Evolutionary conservation across 2,888 invertebrate species (phyloP), one percentile per base, ranked within the genome.

Genomic region (Stictocephala bisonia): DNA sequence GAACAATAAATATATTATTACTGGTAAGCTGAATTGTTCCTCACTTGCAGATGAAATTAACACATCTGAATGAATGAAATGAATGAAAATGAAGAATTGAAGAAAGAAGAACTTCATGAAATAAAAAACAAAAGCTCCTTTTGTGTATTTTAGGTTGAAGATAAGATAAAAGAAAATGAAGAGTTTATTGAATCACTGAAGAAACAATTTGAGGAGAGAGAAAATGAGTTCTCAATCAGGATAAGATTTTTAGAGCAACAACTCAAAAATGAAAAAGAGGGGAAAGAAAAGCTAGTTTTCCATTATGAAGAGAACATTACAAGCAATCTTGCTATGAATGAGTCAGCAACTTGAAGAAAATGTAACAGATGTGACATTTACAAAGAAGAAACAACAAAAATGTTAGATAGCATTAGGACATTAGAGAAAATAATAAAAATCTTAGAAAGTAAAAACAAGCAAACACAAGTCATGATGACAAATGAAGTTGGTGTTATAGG

Each of bases 11-110:
- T 20, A 40, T 3, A 29, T 22, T 1, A 20, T 1, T 60, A 15
- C 6, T 15, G 40, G 40, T 6, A 6, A 56, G 15, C 3, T 56
- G 11, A 56, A 56, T 56, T 29, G 15, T 15, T 56, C 56, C 15
- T 29, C 56, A 15, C 29, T 56, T 15, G 56, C 31, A 29, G 56
- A 51, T 3, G 56, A 56, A 18, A 56, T 56, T 2, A 60, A 60
- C 22, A 60, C 22, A 35, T 60, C 60, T 60, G 40, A 35, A 18
- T 11, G n/a, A n/a, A n/a, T n/a, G n/a, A n/a, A n/a, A n/a, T 35
- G 22, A 18, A 18, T 22, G 60, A 60, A 40, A 60, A 60, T 35
- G 60, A 60, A n/a, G 20, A 40, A 27, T 20, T 60, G 22, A 31
- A n/a, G n/a, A n/a, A 9, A 35, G 20, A 60, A 60, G 22, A 60